Base-by-base conservation (phyloP, 1,140 invertebrate genomes). In the Pseudomyrmex cubaensis region DNA sequence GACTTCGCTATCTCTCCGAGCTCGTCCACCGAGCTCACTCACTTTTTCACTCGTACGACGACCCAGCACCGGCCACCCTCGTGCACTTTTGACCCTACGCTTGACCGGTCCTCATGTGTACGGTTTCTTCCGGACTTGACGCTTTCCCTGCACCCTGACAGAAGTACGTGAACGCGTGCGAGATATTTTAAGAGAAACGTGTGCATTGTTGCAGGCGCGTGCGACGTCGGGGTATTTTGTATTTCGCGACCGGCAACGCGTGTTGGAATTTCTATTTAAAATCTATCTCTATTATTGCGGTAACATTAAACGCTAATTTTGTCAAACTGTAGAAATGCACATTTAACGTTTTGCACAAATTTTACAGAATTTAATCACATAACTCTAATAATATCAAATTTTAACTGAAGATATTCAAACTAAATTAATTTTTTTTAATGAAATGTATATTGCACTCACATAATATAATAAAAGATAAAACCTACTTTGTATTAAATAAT, bases 111-210 rank as follows among this genome's bases (percentile, higher is more conserved):
- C 82, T 87, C 85, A 85, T 87, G 85, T 87, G 85, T 92, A 92
- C 90, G 92, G 92, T 93, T 92, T 92, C 92, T 86, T 87, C 67
- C 89, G 88, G 87, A 35, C 86, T 87, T 86, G 87, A 66, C 72
- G 50, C 50, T 50, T 22, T 22, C 52, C 5, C 35, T 7, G 44
- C 67, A 83, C 67, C 20, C 61, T 13, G 12, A 56, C 48, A 25
- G 44, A 25, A 25, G 54, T 63, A 56, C 74, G 69, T 63, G 67
- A 67, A 44, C 64, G 66, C 59, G 57, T 56, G 63, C 62, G 54
- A 80, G 52, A 46, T 80, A 80, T 80, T 80, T 72, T 80, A 72
- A 12, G 75, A 69, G 61, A 17, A 59, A 61, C 54, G 66, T 80
- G 56, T 17, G 50, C 69, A 54, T 69, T 8, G 63, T 67, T 22